Conservation (phyloP, 2,113 vertebrate genomes). For the Pedionomus torquatus region DNA sequence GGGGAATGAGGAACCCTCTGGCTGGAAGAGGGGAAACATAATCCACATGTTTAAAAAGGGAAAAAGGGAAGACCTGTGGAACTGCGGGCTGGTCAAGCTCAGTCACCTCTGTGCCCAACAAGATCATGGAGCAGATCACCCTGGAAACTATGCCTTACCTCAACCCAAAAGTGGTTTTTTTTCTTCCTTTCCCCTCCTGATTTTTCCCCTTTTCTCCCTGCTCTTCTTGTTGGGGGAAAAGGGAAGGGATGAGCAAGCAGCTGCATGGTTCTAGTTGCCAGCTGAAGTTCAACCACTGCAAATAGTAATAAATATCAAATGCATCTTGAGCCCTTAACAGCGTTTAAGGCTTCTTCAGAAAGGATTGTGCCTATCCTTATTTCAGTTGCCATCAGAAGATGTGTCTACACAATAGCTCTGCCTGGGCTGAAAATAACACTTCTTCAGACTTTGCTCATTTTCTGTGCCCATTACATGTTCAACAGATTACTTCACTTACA, state of each 20-base stretch:
- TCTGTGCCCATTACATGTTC: background rate
- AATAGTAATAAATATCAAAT: background rate
- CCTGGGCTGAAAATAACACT: background rate
- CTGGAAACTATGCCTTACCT: background rate
- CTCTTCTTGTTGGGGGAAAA: too few relatives aligned
- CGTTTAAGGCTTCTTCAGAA: background rate
- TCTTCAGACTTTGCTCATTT: background rate
- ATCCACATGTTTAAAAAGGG: background rate
- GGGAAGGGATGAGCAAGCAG: too few relatives aligned
- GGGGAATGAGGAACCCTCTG: background rate
- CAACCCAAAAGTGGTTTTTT: too few relatives aligned
- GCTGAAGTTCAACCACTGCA: too few relatives aligned
- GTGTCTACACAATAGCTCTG: background rate
- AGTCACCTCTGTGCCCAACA: background rate
- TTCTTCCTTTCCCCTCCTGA: too few relatives aligned
- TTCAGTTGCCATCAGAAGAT: background rate
- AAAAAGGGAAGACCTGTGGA: background rate
- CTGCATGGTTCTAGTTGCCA: too few relatives aligned
- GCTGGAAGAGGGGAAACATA: background rate
- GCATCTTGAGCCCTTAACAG: background rate
- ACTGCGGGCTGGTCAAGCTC: background rate
- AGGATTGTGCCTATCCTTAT: background rate
- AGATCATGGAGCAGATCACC: background rate
- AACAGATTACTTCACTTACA: background rate
- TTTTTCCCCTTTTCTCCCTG: too few relatives aligned